Percentiles rank a stretch among this genome's conserved stretches.
phyloP scores from a whole-genome alignment of 2,113 vertebrate species.

The Psammodynastes pulverulentus region DNA sequence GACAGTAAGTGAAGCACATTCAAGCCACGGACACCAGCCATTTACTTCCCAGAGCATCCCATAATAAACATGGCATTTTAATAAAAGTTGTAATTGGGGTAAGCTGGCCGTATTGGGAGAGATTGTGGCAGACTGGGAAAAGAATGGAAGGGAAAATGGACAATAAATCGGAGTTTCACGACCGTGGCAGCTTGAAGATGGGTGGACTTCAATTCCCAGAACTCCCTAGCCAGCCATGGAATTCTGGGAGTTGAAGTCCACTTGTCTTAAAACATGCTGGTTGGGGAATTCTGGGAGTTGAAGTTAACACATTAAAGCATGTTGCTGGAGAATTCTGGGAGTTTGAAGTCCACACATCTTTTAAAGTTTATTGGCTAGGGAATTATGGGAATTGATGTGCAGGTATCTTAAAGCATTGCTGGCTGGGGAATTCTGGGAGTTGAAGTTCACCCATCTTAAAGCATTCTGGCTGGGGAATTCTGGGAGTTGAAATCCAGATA shows the following conservation, averaged over 20 bases:
- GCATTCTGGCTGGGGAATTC: too few species aligned
- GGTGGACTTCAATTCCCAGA: not conserved
- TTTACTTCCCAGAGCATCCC: not conserved
- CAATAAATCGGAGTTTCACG: not conserved
- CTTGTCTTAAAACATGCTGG: not conserved
- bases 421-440: too few species aligned
- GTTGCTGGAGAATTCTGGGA: not conserved
- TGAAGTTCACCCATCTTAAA: not conserved
- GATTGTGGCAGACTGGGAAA: not conserved
- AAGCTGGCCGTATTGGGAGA: not conserved
- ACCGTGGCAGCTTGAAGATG: not conserved
- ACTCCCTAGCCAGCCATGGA: not conserved
- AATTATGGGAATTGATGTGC: not conserved
- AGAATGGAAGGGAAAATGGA: not conserved
- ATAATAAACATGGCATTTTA: not conserved
- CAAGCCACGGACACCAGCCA: not conserved
- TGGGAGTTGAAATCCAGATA: not conserved
- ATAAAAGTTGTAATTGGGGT: not conserved
- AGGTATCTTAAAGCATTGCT: too few species aligned
- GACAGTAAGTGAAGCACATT: too few species aligned
- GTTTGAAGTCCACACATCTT: not conserved
- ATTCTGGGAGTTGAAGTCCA: not conserved
- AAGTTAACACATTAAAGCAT: not conserved
- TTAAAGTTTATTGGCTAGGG: not conserved
- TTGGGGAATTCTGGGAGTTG: not conserved